Percentiles rank a stretch among this genome's conserved stretches.
Conservation (phyloP, 2,113 vertebrate genomes). For the Antidorcas marsupialis region DNA sequence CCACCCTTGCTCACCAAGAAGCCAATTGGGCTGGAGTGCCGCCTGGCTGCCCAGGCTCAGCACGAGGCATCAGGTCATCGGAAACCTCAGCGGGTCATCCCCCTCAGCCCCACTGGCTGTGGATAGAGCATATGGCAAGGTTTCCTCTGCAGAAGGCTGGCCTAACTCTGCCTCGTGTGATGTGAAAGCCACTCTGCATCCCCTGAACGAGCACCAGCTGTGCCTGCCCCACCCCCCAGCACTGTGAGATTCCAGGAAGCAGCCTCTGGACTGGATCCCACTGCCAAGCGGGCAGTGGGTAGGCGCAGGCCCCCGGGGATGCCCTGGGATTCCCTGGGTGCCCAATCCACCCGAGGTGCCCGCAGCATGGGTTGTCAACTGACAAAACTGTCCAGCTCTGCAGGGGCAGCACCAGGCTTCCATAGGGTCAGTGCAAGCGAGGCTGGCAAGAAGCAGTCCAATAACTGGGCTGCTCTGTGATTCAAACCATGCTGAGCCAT, state of each 20-base stretch:
- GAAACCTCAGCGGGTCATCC: not conserved
- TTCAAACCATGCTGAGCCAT: fast-evolving
- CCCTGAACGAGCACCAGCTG: not conserved
- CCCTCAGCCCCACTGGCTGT: fast-evolving
- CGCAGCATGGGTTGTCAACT: fast-evolving
- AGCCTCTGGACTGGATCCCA: fast-evolving
- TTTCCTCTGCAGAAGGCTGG: not conserved
- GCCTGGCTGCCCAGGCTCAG: not conserved
- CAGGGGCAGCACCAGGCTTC: not conserved
- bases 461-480: not conserved
- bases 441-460: no score
- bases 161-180: not conserved
- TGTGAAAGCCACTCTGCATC: not conserved
- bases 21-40: fast-evolving
- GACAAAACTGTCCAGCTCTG: not conserved
- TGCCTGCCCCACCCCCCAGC: not conserved
- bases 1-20: not conserved
- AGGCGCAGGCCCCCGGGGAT: fast-evolving
- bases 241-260: not conserved
- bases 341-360: fast-evolving
- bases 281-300: fast-evolving
- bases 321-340: fast-evolving
- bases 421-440: fast-evolving
- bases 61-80: fast-evolving
- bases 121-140: not conserved